Evolutionary conservation across 2,888 invertebrate genomes (phyloP).

Genomic region (Neocrepidodera transversa): DNA sequence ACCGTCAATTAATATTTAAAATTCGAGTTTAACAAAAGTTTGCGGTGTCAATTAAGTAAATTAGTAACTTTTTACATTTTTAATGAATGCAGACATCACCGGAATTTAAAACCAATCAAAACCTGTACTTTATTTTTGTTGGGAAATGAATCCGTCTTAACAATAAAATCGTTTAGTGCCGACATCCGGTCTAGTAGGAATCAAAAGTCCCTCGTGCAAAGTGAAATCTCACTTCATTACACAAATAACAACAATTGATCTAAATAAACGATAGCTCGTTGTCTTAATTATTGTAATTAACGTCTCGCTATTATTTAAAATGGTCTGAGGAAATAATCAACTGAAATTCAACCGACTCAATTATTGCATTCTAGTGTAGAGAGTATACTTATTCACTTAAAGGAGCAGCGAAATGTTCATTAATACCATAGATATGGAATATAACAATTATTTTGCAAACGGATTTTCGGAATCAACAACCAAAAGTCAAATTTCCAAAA

Average conservation of each 20-base stretch:
- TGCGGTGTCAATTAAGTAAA: too few species aligned
- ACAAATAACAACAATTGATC: slow-evolving; percentile 17
- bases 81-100: too few species aligned
- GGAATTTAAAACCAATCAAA: too few species aligned
- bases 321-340: slow-evolving; percentile 14
- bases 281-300: slow-evolving; percentile 11
- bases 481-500: too few species aligned
- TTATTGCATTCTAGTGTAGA: slow-evolving; percentile 30
- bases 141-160: too few species aligned
- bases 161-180: neutral
- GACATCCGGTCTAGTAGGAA: slow-evolving; percentile 2
- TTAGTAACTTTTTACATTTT: too few species aligned
- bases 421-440: too few species aligned
- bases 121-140: too few species aligned
- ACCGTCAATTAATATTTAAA: too few species aligned
- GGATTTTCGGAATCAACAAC: too few species aligned
- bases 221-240: slow-evolving; percentile 16
- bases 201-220: slow-evolving; percentile 6
- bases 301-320: slow-evolving; percentile 13
- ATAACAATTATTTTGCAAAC: too few species aligned
- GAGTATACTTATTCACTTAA: slow-evolving; percentile 21
- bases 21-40: too few species aligned
- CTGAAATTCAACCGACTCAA: slow-evolving; percentile 13
- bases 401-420: slow-evolving; percentile 2
- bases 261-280: slow-evolving; percentile 8